These are phyloP conservation scores for Diplogasteroides magnus DNA, from an alignment of 1,140 invertebrate species.

Conservation along the genomic window DNA sequence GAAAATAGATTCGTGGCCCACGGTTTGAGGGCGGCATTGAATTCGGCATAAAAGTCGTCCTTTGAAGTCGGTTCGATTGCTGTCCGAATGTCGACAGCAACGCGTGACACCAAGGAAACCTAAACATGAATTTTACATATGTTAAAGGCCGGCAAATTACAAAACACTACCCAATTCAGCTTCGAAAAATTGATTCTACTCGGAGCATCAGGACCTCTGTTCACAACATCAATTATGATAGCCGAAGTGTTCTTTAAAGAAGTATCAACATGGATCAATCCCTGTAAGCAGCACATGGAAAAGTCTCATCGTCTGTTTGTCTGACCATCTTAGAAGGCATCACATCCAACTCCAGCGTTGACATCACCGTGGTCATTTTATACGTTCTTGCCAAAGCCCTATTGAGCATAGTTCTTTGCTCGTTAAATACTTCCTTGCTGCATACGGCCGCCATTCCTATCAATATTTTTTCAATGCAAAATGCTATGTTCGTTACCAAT, in stretches of 20 bases:
- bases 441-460: conserved; percentile 22
- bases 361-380: conserved; percentile 11
- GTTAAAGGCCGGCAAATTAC: neutral
- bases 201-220: conserved; percentile 16
- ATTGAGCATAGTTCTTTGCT: conserved; percentile 13
- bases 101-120: neutral
- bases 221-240: conserved; percentile 20
- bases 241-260: conserved; percentile 12
- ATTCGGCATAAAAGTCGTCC: conserved; percentile 20
- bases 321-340: conserved; percentile 18
- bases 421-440: conserved; percentile 9
- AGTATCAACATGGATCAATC: conserved; percentile 17
- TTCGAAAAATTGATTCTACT: conserved; percentile 16
- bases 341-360: conserved; percentile 14
- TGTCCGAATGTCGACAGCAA: neutral
- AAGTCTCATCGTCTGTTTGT: neutral
- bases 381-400: conserved; percentile 18
- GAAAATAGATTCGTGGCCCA: conserved; percentile 17
- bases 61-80: neutral
- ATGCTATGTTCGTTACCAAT: too few relatives aligned
- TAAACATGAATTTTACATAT: neutral
- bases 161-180: neutral
- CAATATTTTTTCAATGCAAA: neutral
- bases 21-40: conserved; percentile 12
- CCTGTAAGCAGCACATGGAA: conserved; percentile 2